phyloP scores from a whole-genome alignment of 1,140 invertebrate species.

The Ceratosolen solmsi region DNA sequence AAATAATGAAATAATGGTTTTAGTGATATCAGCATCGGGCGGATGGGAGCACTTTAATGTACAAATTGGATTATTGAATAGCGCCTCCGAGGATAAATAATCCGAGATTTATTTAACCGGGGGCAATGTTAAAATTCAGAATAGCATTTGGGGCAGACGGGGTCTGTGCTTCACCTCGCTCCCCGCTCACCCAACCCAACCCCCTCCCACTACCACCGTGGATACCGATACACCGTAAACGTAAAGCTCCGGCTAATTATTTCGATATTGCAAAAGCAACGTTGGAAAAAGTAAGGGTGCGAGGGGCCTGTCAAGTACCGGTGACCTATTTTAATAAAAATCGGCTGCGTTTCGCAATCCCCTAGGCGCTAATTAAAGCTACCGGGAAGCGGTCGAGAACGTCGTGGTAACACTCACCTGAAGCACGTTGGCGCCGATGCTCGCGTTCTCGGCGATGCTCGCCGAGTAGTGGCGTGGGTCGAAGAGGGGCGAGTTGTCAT shows the following conservation, averaged over 20 bases:
- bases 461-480: conserved; percentile 90
- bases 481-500: conserved; percentile 95
- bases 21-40: background rate
- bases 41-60: background rate
- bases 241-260: conserved; percentile 5
- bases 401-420: conserved; percentile 75
- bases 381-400: background rate
- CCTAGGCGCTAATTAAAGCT: background rate
- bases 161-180: background rate
- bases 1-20: background rate
- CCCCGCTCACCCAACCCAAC: too few relatives aligned
- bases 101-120: background rate
- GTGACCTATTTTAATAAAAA: background rate
- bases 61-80: background rate
- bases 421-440: conserved; percentile 90
- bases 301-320: background rate
- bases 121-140: background rate
- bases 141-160: too few relatives aligned
- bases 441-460: conserved; percentile 93
- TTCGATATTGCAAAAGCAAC: background rate
- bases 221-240: background rate
- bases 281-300: background rate
- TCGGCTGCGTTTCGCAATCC: background rate
- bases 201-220: too few relatives aligned
- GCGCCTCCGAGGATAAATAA: background rate